Percentiles rank a stretch among this genome's conserved stretches.
phyloP scores from a whole-genome alignment of 37 sponge, comb jelly and placozoan genomes.

The Sycon ciliatum region DNA sequence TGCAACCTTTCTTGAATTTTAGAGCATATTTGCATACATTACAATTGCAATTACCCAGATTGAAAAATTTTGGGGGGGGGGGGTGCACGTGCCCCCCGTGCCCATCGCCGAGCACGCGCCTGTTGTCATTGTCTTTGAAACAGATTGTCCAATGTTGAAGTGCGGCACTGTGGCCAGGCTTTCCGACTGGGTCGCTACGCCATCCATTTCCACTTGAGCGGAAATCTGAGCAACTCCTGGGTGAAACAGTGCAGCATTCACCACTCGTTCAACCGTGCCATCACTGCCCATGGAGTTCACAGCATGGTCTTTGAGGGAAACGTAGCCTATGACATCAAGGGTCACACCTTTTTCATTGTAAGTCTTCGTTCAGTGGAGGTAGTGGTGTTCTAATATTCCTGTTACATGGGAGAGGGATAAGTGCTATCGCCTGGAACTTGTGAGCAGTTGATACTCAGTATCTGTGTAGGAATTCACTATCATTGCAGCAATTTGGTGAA shows the following conservation, averaged over 20 bases:
- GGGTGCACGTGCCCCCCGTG: too few relatives aligned
- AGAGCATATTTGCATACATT: too few relatives aligned
- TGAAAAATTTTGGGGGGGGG: too few relatives aligned
- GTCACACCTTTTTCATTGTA: slow-evolving; percentile 80
- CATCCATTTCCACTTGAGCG: slow-evolving; percentile 82
- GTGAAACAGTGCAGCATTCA: slow-evolving; percentile 71
- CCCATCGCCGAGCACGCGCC: too few relatives aligned
- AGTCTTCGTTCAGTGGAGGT: slow-evolving; percentile 10
- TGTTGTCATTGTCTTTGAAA: not conserved
- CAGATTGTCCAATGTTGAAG: slow-evolving; percentile 67
- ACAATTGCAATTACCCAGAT: too few relatives aligned
- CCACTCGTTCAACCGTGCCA: slow-evolving; percentile 76
- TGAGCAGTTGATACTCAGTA: too few relatives aligned
- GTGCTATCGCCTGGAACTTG: too few relatives aligned
- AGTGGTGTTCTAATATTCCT: not conserved
- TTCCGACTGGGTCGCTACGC: slow-evolving; percentile 87
- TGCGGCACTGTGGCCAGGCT: slow-evolving; percentile 66
- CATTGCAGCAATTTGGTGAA: too few relatives aligned
- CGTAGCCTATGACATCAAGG: slow-evolving; percentile 83
- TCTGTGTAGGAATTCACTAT: too few relatives aligned
- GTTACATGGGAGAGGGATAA: too few relatives aligned
- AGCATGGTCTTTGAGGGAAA: slow-evolving; percentile 70
- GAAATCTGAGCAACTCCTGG: slow-evolving; percentile 66
- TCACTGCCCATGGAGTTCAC: slow-evolving; percentile 80
- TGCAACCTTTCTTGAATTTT: too few relatives aligned